Evolutionary conservation across 2,888 invertebrate species (phyloP).

Genomic region (Shargacucullia verbasci): DNA sequence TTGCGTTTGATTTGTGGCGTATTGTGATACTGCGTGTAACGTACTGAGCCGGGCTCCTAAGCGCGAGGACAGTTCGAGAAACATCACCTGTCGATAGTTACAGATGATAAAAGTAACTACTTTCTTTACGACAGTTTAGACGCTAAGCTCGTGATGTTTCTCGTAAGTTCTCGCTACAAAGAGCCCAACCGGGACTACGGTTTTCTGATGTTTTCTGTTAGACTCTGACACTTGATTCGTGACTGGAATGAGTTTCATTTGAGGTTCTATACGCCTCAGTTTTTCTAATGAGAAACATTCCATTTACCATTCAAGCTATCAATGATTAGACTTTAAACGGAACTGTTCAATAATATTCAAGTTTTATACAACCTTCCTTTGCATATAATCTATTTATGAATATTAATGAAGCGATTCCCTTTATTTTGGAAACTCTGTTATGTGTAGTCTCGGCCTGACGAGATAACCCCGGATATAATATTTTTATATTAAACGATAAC

Average conservation of each 20-base stretch:
- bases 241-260: conserved; percentile 53
- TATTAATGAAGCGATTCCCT: conserved; percentile 33
- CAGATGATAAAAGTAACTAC: conserved; percentile 16
- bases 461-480: conserved; percentile 28
- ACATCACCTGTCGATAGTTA: conserved; percentile 23
- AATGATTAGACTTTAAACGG: conserved; percentile 41
- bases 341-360: conserved; percentile 41
- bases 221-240: conserved; percentile 37
- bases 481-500: conserved; percentile 40
- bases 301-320: conserved; percentile 40
- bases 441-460: conserved; percentile 34
- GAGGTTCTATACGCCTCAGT: conserved; percentile 52
- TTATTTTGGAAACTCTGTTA: conserved; percentile 24
- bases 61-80: conserved; percentile 28
- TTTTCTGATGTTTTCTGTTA: conserved; percentile 20
- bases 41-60: conserved; percentile 21
- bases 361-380: conserved; percentile 46
- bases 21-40: conserved; percentile 64
- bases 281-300: conserved; percentile 55
- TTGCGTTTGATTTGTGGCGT: conserved; percentile 60
- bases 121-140: conserved; percentile 19
- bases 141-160: conserved; percentile 24
- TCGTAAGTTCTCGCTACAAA: conserved; percentile 11
- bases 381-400: conserved; percentile 39
- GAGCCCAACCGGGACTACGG: conserved; percentile 29